These are phyloP conservation scores for Neocrepidodera transversa DNA, from an alignment of 2,888 invertebrate species.

Conservation along the genomic window DNA sequence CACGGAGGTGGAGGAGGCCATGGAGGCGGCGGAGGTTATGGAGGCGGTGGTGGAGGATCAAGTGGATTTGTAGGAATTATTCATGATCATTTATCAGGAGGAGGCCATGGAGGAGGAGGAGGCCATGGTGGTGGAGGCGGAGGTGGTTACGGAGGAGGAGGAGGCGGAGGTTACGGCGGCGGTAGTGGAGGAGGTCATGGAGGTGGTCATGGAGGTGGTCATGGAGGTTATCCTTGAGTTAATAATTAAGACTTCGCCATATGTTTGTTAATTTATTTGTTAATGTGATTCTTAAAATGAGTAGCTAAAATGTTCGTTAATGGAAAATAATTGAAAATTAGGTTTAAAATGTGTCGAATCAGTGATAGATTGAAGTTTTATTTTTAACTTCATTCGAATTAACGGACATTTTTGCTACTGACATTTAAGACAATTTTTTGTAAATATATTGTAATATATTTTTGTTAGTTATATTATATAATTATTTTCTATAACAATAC, in stretches of 20 bases:
- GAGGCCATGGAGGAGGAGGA: not conserved
- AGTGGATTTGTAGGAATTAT: too few relatives aligned
- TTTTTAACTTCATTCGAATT: too few relatives aligned
- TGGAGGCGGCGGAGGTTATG: not conserved
- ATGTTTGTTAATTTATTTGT: not conserved
- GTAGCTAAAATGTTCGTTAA: too few relatives aligned
- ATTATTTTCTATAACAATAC: too few relatives aligned
- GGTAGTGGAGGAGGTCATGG: conserved; percentile 24
- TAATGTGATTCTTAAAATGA: not conserved
- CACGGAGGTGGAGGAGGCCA: not conserved
- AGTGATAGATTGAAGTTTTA: too few relatives aligned
- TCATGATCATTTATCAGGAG: too few relatives aligned
- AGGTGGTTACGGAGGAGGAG: not conserved
- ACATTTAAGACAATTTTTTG: too few relatives aligned
- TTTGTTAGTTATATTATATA: too few relatives aligned
- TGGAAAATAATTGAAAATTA: too few relatives aligned
- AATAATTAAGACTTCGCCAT: not conserved
- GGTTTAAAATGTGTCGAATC: too few relatives aligned
- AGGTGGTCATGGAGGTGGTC: conserved; percentile 21
- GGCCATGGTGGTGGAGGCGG: not conserved
- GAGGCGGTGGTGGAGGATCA: not conserved
- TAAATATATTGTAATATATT: too few relatives aligned
- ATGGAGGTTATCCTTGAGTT: conserved; percentile 7
- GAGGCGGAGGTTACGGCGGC: conserved; percentile 8
- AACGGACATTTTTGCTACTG: too few relatives aligned